phyloP scores from a whole-genome alignment of 2,113 vertebrate genomes.

The Chrysochloris asiatica region DNA sequence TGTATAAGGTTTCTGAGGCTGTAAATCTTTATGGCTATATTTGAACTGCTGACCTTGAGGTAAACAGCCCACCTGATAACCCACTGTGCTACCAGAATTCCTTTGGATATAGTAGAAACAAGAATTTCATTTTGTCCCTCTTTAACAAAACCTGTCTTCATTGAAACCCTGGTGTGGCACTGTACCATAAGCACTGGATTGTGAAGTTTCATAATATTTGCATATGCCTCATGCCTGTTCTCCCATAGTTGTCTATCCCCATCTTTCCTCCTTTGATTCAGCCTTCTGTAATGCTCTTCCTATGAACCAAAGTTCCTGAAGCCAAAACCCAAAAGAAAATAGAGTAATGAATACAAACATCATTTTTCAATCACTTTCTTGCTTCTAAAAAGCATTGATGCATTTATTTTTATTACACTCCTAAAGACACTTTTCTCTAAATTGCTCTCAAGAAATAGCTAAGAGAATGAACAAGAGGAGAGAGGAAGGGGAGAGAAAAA shows the following conservation, averaged over 20 bases:
- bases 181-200: too few relatives aligned
- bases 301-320: conserved; percentile 6
- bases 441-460: conserved; percentile 38
- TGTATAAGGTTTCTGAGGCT: too few relatives aligned
- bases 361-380: conserved; percentile 29
- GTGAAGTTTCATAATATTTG: neutral
- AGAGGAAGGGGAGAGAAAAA: neutral
- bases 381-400: conserved; percentile 35
- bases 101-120: too few relatives aligned
- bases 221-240: neutral
- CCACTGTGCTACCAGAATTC: too few relatives aligned
- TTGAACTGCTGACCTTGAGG: too few relatives aligned
- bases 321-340: conserved; percentile 18
- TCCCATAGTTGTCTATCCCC: neutral
- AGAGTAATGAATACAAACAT: conserved; percentile 57
- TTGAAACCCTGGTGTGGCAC: too few relatives aligned
- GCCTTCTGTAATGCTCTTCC: neutral
- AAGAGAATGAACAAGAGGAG: neutral
- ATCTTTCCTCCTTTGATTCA: neutral
- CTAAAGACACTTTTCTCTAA: conserved; percentile 30
- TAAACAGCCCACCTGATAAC: too few relatives aligned
- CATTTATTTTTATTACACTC: conserved; percentile 60
- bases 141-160: neutral
- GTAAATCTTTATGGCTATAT: too few relatives aligned
- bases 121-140: neutral